Evolutionary conservation across 2,888 invertebrate species (phyloP).

Genomic region (Megaustenia siamemsis): DNA sequence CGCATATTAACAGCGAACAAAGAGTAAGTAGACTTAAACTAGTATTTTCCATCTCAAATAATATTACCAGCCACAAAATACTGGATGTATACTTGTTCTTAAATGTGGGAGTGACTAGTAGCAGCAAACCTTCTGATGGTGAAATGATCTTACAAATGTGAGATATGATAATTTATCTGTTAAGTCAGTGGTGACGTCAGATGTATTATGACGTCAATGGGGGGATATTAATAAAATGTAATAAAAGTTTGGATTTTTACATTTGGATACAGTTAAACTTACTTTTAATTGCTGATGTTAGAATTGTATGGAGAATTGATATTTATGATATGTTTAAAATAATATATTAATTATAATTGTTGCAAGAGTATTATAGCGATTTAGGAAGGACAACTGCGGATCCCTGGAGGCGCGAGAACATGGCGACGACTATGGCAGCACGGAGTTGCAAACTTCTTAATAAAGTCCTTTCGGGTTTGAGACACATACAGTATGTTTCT

Average conservation of each 20-base stretch:
- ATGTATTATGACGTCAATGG: conserved; percentile 47
- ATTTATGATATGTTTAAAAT: too few species aligned
- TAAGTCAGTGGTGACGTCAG: conserved; percentile 41
- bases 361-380: too few species aligned
- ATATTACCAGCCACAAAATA: not conserved
- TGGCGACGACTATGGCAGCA: conserved; percentile 40
- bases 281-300: too few species aligned
- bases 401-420: conserved; percentile 47
- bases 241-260: too few species aligned
- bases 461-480: conserved; percentile 25
- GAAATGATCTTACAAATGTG: not conserved
- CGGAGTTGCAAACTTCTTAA: conserved; percentile 3
- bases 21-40: not conserved
- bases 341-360: too few species aligned
- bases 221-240: not conserved
- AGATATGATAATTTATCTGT: conserved; percentile 43
- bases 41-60: not conserved
- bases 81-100: not conserved
- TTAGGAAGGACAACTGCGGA: too few species aligned
- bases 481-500: conserved; percentile 11
- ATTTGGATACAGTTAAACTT: too few species aligned
- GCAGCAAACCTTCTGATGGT: not conserved
- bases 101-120: not conserved
- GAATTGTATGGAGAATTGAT: too few species aligned
- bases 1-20: not conserved